A percentile compares a stretch with the other conserved stretches of the same genome.
These are phyloP conservation scores for Synanthedon vespiformis DNA, from an alignment of 2,888 invertebrate species.

Conservation along the genomic window DNA sequence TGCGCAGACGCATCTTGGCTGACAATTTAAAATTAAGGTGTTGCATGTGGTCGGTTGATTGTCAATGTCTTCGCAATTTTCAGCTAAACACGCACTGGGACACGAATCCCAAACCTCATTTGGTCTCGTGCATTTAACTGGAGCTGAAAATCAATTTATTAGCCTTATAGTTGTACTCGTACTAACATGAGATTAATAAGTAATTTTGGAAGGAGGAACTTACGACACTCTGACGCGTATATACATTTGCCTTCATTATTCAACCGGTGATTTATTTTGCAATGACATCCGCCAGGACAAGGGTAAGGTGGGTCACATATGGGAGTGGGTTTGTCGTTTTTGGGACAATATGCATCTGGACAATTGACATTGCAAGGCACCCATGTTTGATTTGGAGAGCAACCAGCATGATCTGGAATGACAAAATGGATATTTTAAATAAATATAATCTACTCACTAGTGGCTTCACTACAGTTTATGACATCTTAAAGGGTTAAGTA, in stretches of 20 bases:
- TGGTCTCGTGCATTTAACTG: constrained; percentile 6
- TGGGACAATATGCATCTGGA: constrained; percentile 5
- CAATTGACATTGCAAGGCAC: constrained; percentile 4
- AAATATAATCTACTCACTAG: no score
- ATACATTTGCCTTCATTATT: constrained; percentile 5
- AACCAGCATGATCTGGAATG: constrained; percentile 4
- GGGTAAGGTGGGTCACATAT: constrained; percentile 5
- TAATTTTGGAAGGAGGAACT: constrained; percentile 1
- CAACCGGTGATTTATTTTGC: constrained; percentile 7
- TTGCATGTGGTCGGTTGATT: constrained; percentile 3
- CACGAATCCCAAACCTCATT: constrained; percentile 7
- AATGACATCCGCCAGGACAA: constrained; percentile 6
- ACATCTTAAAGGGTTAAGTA: no score
- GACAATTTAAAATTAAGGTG: constrained; percentile 6
- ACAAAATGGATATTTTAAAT: not conserved
- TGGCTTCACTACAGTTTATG: no score
- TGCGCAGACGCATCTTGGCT: constrained; percentile 8
- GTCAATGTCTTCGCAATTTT: constrained; percentile 5
- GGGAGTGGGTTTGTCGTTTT: constrained; percentile 4
- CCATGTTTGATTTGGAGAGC: constrained; percentile 7
- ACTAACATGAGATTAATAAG: not conserved
- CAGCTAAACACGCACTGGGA: constrained; percentile 5
- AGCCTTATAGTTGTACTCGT: not conserved
- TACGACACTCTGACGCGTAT: constrained; percentile 8
- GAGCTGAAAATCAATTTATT: constrained; percentile 3